These are phyloP conservation scores for Andrena cerasifolii DNA, from an alignment of 1,140 invertebrate genomes.

Conservation along the genomic window DNA sequence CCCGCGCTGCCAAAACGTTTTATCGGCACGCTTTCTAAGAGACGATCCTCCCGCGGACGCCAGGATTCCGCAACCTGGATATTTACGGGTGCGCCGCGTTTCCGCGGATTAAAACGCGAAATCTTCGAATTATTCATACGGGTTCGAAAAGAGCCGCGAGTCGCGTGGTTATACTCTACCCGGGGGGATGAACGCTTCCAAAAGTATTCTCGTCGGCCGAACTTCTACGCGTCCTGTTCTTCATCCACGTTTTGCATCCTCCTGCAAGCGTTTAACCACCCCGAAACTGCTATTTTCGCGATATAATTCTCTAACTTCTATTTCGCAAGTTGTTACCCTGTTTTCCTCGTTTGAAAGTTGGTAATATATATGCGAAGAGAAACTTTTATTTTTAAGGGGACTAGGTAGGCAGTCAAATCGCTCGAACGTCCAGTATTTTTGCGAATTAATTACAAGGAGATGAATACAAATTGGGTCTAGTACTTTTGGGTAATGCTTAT, in stretches of 20 bases:
- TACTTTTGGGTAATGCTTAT: no score
- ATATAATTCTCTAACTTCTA: conserved; percentile 23
- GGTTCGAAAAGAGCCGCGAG: conserved; percentile 12
- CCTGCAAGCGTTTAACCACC: conserved; percentile 1
- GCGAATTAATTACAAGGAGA: no score
- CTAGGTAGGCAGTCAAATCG: no score
- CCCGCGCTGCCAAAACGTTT: conserved; percentile 9
- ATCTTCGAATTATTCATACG: conserved; percentile 6
- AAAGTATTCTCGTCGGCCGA: conserved; percentile 1
- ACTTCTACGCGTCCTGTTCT: neutral
- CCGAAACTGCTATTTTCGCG: conserved; percentile 32
- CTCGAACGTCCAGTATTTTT: no score
- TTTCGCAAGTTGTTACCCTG: neutral
- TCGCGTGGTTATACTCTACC: neutral
- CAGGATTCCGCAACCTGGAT: conserved; percentile 14
- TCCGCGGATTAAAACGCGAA: conserved; percentile 17
- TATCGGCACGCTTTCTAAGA: neutral
- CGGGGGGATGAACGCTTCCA: neutral
- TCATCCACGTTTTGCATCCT: neutral
- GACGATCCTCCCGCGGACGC: neutral
- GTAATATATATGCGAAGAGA: no score
- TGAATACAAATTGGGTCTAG: no score
- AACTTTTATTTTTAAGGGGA: no score
- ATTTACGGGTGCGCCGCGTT: conserved; percentile 2
- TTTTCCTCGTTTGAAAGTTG: no score